Conservation (phyloP, 2,888 invertebrate genomes). For the Cabera pusaria region DNA sequence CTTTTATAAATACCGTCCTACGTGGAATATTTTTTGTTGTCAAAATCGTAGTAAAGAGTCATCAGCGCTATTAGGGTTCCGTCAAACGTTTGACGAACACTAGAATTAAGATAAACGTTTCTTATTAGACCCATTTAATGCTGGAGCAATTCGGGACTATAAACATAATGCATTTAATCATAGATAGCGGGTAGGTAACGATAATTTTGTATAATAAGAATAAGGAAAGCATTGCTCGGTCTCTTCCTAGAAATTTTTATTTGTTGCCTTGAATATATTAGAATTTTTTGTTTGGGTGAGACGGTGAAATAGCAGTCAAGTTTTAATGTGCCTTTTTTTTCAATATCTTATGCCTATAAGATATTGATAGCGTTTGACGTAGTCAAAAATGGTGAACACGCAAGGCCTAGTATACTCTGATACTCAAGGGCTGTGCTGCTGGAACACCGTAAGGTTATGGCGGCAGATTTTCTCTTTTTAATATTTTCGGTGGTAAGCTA, state of each 20-base stretch:
- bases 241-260: background rate
- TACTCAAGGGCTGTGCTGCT: too few relatives aligned
- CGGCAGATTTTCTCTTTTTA: too few relatives aligned
- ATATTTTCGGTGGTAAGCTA: too few relatives aligned
- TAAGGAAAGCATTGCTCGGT: conserved; percentile 35
- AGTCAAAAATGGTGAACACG: too few relatives aligned
- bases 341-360: too few relatives aligned
- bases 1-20: conserved; percentile 31
- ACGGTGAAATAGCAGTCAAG: too few relatives aligned
- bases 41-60: conserved; percentile 33
- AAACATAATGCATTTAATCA: conserved; percentile 79
- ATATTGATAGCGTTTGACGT: too few relatives aligned
- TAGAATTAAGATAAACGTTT: conserved; percentile 77
- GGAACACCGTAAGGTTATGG: too few relatives aligned
- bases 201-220: conserved; percentile 47
- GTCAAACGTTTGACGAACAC: conserved; percentile 74
- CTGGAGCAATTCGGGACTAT: conserved; percentile 68
- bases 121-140: conserved; percentile 76
- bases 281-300: too few relatives aligned
- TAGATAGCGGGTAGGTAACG: conserved; percentile 52
- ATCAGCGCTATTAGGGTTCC: conserved; percentile 56
- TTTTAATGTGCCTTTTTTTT: too few relatives aligned
- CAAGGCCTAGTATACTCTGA: too few relatives aligned
- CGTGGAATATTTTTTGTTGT: conserved; percentile 22
- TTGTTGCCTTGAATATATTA: too few relatives aligned